These are phyloP conservation scores for Hemitrygon akajei DNA, from an alignment of 2,797 vertebrate genomes.

Conservation along the genomic window DNA sequence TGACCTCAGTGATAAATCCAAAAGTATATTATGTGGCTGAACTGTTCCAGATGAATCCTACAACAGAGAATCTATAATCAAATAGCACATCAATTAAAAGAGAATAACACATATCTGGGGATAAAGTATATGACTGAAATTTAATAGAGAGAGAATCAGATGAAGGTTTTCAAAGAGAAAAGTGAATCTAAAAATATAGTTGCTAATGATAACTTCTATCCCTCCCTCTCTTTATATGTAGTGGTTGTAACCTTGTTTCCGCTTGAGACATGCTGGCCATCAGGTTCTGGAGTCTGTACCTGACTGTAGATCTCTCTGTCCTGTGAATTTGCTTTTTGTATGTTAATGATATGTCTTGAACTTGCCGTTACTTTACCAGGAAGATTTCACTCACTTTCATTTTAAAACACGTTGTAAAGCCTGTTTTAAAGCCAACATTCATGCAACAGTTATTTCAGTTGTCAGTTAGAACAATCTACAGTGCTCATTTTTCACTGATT, in stretches of 20 bases:
- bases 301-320: not conserved
- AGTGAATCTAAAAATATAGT: not conserved
- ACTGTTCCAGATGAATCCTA: not conserved
- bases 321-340: not conserved
- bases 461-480: not conserved
- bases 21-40: not conserved
- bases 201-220: not conserved
- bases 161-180: not conserved
- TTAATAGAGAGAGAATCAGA: not conserved
- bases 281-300: not conserved
- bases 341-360: not conserved
- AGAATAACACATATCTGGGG: not conserved
- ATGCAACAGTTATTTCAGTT: not conserved
- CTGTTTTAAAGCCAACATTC: not conserved
- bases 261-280: not conserved
- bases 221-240: not conserved
- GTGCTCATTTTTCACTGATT: not conserved
- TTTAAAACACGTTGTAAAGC: not conserved
- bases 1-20: not conserved
- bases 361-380: not conserved
- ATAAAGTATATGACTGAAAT: not conserved
- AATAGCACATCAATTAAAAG: not conserved
- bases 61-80: not conserved
- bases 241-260: not conserved
- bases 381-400: not conserved